Evolutionary conservation across 2,113 vertebrate genomes (phyloP).

Genomic region (Panthera uncia): DNA sequence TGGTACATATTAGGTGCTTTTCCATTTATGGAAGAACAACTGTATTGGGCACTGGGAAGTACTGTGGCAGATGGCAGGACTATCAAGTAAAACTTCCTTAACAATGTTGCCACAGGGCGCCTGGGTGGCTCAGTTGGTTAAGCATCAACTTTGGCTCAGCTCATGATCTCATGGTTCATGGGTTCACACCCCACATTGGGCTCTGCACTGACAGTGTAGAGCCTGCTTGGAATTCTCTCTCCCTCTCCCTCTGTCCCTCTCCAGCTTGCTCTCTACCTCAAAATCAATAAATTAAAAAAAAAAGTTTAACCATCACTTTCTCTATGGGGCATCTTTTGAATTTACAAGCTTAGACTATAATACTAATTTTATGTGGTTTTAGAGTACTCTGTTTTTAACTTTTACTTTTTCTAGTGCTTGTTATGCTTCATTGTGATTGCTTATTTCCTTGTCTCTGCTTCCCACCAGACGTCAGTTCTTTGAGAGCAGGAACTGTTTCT

Average conservation of each 20-base stretch:
- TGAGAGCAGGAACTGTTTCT: not conserved
- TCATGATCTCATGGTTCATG: too few relatives aligned
- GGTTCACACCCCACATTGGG: too few relatives aligned
- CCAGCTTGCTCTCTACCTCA: too few relatives aligned
- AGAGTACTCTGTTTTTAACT: not conserved
- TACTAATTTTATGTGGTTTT: not conserved
- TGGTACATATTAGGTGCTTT: not conserved
- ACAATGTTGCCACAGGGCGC: not conserved
- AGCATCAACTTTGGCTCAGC: too few relatives aligned
- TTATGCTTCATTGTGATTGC: not conserved
- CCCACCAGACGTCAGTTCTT: not conserved
- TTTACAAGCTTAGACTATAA: not conserved
- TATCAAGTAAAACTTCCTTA: not conserved
- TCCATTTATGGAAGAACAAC: not conserved
- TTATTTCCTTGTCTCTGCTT: not conserved
- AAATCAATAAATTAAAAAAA: too few relatives aligned
- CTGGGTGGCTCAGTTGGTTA: too few relatives aligned
- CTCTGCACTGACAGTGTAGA: too few relatives aligned
- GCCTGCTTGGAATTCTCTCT: too few relatives aligned
- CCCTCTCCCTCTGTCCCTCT: too few relatives aligned
- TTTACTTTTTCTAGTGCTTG: not conserved
- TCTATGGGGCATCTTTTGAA: not conserved
- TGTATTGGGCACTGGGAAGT: not conserved
- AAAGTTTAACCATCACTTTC: not conserved
- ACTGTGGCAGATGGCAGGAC: not conserved